Conservation (phyloP, 1,140 invertebrate species). For the Belonocnema kinseyi region DNA sequence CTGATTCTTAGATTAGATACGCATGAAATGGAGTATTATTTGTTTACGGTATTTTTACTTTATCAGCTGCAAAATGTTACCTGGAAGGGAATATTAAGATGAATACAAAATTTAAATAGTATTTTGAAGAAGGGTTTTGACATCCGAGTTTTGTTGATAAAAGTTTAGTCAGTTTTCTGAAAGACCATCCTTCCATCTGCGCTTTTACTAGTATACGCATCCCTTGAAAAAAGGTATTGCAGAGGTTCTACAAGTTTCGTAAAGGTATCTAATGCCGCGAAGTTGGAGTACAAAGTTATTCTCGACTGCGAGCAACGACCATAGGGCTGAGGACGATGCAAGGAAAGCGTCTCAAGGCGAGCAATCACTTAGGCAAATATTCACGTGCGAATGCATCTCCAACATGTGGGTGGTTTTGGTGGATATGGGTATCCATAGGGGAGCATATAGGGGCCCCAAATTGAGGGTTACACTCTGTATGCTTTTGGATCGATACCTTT, state of each 20-base stretch:
- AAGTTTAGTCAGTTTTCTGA: not conserved
- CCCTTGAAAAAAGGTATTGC: constrained; percentile 42
- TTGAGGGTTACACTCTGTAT: constrained; percentile 39
- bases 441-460: constrained; percentile 62
- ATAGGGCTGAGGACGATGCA: constrained; percentile 38
- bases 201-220: constrained; percentile 20
- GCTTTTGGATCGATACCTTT: constrained; percentile 50
- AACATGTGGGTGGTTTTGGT: constrained; percentile 67
- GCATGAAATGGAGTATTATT: no score
- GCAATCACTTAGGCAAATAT: constrained; percentile 75
- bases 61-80: no score
- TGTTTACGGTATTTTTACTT: no score
- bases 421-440: constrained; percentile 50
- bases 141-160: no score
- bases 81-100: not conserved
- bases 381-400: constrained; percentile 67
- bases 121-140: no score
- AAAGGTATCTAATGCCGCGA: constrained; percentile 47
- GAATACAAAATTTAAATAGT: not conserved
- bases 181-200: constrained; percentile 2
- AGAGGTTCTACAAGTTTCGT: constrained; percentile 55
- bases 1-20: no score
- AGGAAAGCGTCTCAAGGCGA: constrained; percentile 63
- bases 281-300: constrained; percentile 57
- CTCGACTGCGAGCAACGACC: constrained; percentile 41